These are phyloP conservation scores for Anastatus disparis DNA, from an alignment of 1,140 invertebrate genomes.

Conservation along the genomic window DNA sequence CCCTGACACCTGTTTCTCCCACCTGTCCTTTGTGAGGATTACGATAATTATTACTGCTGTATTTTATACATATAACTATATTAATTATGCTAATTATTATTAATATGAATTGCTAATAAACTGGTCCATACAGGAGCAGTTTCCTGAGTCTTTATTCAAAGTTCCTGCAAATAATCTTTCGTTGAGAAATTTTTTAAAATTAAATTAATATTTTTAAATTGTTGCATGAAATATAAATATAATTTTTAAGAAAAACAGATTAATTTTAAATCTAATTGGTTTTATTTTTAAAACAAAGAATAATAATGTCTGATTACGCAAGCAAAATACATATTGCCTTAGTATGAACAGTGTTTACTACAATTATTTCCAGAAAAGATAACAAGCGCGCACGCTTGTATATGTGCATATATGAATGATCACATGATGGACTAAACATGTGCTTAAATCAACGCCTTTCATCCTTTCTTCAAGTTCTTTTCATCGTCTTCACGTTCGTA, in stretches of 20 bases:
- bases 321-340: background rate
- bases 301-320: slow-evolving; percentile 22
- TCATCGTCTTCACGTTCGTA: background rate
- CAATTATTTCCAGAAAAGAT: slow-evolving; percentile 29
- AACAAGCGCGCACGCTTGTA: background rate
- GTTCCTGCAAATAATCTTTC: background rate
- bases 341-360: slow-evolving; percentile 6
- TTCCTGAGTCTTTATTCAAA: slow-evolving; percentile 33
- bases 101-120: slow-evolving; percentile 60
- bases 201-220: background rate
- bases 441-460: background rate
- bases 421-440: slow-evolving; percentile 5
- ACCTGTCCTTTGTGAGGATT: slow-evolving; percentile 45
- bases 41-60: slow-evolving; percentile 56
- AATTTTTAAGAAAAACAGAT: background rate
- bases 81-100: slow-evolving; percentile 55
- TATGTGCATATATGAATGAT: background rate
- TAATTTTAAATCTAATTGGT: background rate
- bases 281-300: background rate
- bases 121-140: slow-evolving; percentile 51
- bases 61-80: slow-evolving; percentile 63
- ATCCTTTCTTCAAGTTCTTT: background rate
- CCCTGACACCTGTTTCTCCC: slow-evolving; percentile 20
- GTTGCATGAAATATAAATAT: background rate
- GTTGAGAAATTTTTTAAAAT: background rate